phyloP scores from a whole-genome alignment of 1,140 invertebrate genomes.

The Hylyphantes graminicola region DNA sequence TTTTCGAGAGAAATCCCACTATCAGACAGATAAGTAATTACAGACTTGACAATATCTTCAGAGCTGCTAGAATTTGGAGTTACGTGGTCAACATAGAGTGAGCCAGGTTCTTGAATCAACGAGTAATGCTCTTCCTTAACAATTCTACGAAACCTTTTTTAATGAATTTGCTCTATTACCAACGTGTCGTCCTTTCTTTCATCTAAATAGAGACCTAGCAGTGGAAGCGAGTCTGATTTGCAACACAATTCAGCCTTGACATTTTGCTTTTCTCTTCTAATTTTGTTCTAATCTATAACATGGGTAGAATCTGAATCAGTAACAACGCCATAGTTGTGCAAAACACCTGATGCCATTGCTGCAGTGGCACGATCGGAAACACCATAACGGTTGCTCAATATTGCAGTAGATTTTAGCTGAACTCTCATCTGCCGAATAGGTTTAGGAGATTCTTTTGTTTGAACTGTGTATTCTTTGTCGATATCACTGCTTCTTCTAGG shows the following conservation, averaged over 20 bases:
- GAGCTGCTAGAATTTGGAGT: too few relatives aligned
- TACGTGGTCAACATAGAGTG: background rate
- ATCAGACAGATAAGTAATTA: conserved; percentile 1
- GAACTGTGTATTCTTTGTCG: conserved; percentile 2
- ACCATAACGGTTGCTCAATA: conserved; percentile 15
- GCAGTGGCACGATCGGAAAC: conserved; percentile 10
- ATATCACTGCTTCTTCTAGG: conserved; percentile 1
- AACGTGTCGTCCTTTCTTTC: conserved; percentile 13
- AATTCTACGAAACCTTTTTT: background rate
- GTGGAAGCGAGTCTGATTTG: background rate
- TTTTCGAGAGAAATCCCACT: background rate
- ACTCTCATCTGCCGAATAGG: too few relatives aligned
- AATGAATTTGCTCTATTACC: background rate
- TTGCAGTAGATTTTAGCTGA: conserved; percentile 7
- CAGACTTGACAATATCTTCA: background rate
- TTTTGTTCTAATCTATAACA: conserved; percentile 15
- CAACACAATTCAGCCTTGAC: background rate
- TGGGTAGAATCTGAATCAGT: conserved; percentile 23
- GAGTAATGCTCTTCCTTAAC: conserved; percentile 15
- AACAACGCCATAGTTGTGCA: background rate
- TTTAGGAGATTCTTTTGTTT: conserved; percentile 16
- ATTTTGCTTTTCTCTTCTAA: background rate
- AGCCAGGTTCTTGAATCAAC: conserved; percentile 22
- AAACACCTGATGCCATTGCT: conserved; percentile 9
- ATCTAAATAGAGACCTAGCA: conserved; percentile 6